A percentile compares a stretch with the other conserved stretches of the same genome.
phyloP scores from a whole-genome alignment of 2,113 vertebrate species.

The Lasiurus borealis region DNA sequence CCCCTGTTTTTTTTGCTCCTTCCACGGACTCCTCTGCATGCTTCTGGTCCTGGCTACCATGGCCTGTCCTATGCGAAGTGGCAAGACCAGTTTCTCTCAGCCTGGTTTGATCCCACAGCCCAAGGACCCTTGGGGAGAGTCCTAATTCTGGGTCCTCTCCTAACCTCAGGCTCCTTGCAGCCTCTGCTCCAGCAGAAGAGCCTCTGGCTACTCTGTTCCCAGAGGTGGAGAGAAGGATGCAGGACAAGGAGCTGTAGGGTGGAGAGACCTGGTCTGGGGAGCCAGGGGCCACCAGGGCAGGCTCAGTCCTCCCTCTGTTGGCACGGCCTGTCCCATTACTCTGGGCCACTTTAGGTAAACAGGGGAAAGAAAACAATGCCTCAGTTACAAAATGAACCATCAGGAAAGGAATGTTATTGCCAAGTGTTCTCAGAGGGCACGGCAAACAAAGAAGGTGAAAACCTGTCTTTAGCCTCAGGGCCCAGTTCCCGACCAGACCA shows the following conservation, averaged over 20 bases:
- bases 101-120: not conserved
- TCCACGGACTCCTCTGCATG: not conserved
- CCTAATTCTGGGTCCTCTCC: not conserved
- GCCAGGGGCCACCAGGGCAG: conserved; percentile 71
- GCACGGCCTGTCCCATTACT: conserved; percentile 79
- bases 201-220: not conserved
- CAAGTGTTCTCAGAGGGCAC: conserved; percentile 80
- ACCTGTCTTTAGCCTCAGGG: conserved; percentile 63
- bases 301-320: conserved; percentile 45
- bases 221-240: not conserved
- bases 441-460: conserved; percentile 83
- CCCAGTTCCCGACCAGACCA: not conserved
- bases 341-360: conserved; percentile 85
- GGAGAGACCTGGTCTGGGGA: conserved; percentile 52
- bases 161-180: not conserved
- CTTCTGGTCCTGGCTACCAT: not conserved
- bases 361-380: conserved; percentile 83
- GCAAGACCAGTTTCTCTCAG: not conserved
- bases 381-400: conserved; percentile 76
- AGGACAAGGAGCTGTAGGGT: not conserved
- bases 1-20: not conserved
- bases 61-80: not conserved
- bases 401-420: conserved; percentile 85
- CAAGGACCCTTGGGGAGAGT: not conserved
- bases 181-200: not conserved